Percentiles rank a stretch among this genome's conserved stretches.
Evolutionary conservation across 2,113 vertebrate genomes (phyloP).

Genomic region (Corythornis cristatus): DNA sequence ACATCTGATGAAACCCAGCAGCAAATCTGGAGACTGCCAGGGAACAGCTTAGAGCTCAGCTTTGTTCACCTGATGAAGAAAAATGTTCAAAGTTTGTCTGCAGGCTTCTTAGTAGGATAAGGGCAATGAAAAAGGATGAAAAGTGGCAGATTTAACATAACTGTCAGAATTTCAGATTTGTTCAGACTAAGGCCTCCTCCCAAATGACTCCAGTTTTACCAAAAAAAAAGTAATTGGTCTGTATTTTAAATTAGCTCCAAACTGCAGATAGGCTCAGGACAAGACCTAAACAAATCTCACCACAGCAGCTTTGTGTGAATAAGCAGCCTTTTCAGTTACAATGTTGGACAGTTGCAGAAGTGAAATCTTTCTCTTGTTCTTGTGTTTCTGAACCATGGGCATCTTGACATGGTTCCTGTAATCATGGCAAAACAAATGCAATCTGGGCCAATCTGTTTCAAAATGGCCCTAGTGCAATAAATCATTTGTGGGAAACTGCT

Average conservation of each 20-base stretch:
- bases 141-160: neutral
- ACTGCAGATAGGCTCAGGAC: neutral
- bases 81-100: neutral
- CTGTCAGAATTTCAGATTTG: neutral
- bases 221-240: neutral
- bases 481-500: neutral
- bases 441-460: neutral
- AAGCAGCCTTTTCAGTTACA: neutral
- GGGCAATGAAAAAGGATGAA: neutral
- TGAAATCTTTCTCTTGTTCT: neutral
- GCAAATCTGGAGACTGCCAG: neutral
- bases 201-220: neutral
- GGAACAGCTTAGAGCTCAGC: neutral
- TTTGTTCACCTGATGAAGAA: conserved; percentile 3
- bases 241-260: neutral
- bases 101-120: neutral
- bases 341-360: neutral
- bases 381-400: neutral
- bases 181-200: neutral
- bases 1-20: neutral
- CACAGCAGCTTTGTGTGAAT: neutral
- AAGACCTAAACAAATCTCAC: neutral
- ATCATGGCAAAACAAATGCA: conserved; percentile 5
- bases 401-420: neutral
- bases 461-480: neutral